Percentiles rank a stretch among this genome's conserved stretches.
Conservation (phyloP, 2,113 vertebrate species). For the Pelmatolapia mariae region DNA sequence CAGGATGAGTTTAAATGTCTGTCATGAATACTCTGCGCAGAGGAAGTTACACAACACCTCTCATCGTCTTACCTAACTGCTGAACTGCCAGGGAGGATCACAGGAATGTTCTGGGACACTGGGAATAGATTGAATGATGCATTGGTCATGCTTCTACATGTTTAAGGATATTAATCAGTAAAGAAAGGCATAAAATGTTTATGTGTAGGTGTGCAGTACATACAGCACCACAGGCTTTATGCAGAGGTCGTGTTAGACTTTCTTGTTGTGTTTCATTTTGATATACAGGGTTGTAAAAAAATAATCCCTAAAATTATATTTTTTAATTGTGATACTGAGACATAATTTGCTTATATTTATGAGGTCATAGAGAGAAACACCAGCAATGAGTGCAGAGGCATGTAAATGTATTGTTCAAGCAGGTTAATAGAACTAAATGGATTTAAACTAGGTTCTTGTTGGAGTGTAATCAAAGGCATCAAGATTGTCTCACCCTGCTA, state of each 20-base stretch:
- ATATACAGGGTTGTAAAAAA: background rate
- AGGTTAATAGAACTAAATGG: background rate
- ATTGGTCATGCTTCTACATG: background rate
- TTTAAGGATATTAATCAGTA: background rate
- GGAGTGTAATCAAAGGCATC: background rate
- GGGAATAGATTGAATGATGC: background rate
- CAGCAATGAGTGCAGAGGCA: background rate
- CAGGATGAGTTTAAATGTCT: background rate
- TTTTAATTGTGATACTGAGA: background rate
- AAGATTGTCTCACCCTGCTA: background rate
- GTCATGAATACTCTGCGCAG: background rate
- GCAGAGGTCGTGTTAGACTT: background rate
- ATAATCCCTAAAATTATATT: background rate
- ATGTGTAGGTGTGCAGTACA: background rate
- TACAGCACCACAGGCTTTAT: background rate
- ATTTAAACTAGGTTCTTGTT: background rate
- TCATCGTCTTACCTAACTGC: constrained; percentile 4
- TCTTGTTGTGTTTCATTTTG: background rate
- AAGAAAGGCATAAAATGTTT: background rate
- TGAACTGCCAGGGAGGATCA: background rate
- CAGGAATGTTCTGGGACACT: background rate
- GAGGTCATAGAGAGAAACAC: background rate
- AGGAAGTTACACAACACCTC: constrained; percentile 31
- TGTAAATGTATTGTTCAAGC: fast-evolving
- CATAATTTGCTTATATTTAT: background rate